Base-by-base conservation (phyloP, 2,888 invertebrate genomes). In the Elmis aenea region DNA sequence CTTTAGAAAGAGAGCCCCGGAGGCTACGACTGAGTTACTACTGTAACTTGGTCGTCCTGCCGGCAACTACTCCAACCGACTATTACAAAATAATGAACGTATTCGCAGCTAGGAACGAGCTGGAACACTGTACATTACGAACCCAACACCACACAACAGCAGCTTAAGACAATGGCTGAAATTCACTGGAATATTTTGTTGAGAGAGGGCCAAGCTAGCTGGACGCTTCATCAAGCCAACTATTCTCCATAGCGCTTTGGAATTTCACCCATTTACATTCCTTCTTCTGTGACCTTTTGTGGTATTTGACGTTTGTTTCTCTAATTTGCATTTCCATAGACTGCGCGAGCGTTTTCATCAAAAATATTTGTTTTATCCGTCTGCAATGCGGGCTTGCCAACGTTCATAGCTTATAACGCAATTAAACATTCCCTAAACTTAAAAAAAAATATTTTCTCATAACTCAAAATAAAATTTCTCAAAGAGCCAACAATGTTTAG, bases 211-310 rank as follows among this genome's bases (percentile, higher is more conserved):
- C 55, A 57, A 55, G 40, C n/a, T n/a, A 42, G 51, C 59, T 59
- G 64, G 64, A 63, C 64, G 59, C 63, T 65, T 65, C 65, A 66
- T 66, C 65, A 65, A 57, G 56, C 51, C 51, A 62, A 62, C 62
- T 62, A 66, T 66, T 64, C 58, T 57, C 59, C 62, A 64, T 64
- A 64, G 62, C 64, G 58, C 59, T 53, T 42, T 50, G 64, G 64
- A 58, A 55, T 55, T 52, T 45, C 32, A 42, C 35, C 50, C 47
- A 50, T 51, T 52, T 50, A 47, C 53, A 51, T 54, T 52, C 52
- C 48, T 37, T 13, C 34, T 36, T 29, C 33, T 41, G 39, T 38
- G 33, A 32, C 32, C 25, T 21, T 20, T n/a, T n/a, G n/a, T n/a
- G n/a, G n/a, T n/a, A n/a, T n/a, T n/a, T n/a, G n/a, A n/a, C n/a